Percentiles rank a stretch among this genome's conserved stretches.
Conservation (phyloP, 2,797 vertebrate genomes). For the Gymnothorax reevesii region DNA sequence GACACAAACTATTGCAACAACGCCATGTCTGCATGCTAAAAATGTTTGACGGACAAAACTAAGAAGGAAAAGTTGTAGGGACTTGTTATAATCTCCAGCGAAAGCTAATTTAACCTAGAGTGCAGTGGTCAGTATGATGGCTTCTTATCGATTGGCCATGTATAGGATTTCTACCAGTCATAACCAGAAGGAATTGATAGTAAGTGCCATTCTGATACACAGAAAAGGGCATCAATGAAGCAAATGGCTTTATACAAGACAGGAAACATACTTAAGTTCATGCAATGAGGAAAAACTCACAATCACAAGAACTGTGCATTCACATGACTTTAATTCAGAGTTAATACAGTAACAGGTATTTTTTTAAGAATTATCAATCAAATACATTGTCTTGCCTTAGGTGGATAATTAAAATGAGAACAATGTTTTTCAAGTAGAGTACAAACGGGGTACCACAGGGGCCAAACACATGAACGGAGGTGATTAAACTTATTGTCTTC, state of each 20-base stretch:
- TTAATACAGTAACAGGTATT: slow-evolving; percentile 8
- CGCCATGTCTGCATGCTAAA: not conserved
- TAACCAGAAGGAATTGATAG: no score
- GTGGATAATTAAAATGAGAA: slow-evolving; percentile 15
- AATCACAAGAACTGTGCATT: not conserved
- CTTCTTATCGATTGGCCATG: no score
- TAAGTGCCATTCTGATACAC: not conserved
- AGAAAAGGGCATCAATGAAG: not conserved
- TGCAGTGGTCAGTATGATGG: no score
- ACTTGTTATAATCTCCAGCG: no score
- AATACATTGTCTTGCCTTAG: slow-evolving; percentile 14
- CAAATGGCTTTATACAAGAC: not conserved
- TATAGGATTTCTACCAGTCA: no score
- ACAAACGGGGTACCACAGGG: not conserved
- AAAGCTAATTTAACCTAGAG: no score
- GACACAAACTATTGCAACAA: not conserved
- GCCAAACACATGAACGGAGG: not conserved
- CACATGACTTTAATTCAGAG: slow-evolving; percentile 18
- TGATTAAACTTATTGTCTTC: not conserved
- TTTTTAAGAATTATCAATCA: slow-evolving; percentile 10
- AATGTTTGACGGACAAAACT: not conserved
- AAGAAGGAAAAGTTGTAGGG: not conserved
- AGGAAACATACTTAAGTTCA: not conserved
- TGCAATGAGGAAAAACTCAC: not conserved
- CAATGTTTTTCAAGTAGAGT: not conserved